Evolutionary conservation across 2,888 invertebrate genomes (phyloP).

Genomic region (Callimorpha dominula): DNA sequence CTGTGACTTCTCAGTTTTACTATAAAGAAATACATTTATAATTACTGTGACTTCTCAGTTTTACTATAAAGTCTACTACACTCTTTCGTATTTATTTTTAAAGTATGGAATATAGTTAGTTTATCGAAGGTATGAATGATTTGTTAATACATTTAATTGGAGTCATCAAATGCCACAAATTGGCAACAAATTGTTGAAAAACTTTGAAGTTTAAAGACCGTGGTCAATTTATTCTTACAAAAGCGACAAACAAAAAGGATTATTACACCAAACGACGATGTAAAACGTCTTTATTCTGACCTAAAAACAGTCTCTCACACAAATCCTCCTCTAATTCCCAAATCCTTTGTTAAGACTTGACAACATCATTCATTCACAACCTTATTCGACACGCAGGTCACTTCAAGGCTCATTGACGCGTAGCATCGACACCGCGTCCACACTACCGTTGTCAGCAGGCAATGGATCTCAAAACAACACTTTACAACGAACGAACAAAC

Average conservation of each 20-base stretch:
- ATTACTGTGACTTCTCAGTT: too few species aligned
- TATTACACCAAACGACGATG: conserved; percentile 3
- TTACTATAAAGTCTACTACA: too few species aligned
- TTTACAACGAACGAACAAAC: conserved; percentile 76
- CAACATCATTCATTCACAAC: conserved; percentile 25
- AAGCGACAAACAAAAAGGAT: conserved; percentile 5
- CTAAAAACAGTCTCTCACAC: conserved; percentile 17
- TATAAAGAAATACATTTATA: too few species aligned
- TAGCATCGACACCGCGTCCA: conserved; percentile 81
- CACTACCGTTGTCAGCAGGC: conserved; percentile 76
- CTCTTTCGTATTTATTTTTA: too few species aligned
- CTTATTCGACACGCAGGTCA: conserved; percentile 60
- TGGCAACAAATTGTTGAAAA: neutral
- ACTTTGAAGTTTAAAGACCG: neutral
- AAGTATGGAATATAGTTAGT: too few species aligned
- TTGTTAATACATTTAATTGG: neutral
- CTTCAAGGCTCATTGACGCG: conserved; percentile 82
- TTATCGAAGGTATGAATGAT: too few species aligned
- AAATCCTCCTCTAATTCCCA: conserved; percentile 14
- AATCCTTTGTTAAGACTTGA: conserved; percentile 32
- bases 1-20: too few species aligned
- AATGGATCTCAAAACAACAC: conserved; percentile 80
- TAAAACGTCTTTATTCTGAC: conserved; percentile 18
- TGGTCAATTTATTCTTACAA: neutral
- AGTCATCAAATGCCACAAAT: neutral